Evolutionary conservation across 2,797 vertebrate genomes (phyloP).

Genomic region (Vireo griseus): DNA sequence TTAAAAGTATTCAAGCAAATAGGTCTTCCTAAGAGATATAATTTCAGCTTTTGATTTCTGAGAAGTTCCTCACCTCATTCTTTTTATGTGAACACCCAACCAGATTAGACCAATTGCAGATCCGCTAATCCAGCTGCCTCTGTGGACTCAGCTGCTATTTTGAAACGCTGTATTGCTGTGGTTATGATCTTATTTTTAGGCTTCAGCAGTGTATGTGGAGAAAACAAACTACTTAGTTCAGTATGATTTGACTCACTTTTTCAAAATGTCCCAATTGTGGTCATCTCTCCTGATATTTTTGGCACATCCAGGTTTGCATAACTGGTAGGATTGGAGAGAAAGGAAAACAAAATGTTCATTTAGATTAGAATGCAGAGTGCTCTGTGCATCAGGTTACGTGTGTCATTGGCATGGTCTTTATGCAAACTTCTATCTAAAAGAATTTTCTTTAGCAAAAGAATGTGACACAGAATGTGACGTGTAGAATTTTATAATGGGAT

Average conservation of each 20-base stretch:
- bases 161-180: background rate
- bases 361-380: background rate
- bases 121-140: background rate
- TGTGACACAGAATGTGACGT: background rate
- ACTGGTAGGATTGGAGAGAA: background rate
- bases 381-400: fast-evolving
- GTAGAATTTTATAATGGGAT: background rate
- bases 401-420: background rate
- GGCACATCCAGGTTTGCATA: background rate
- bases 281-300: background rate
- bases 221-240: background rate
- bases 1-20: background rate
- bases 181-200: background rate
- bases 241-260: background rate
- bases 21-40: background rate
- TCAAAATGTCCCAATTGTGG: background rate
- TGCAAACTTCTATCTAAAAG: background rate
- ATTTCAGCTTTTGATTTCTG: background rate
- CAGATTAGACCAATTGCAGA: background rate
- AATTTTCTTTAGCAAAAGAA: background rate
- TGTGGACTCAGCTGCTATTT: background rate
- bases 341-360: background rate
- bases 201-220: background rate
- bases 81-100: background rate
- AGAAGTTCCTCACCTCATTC: background rate